phyloP scores from a whole-genome alignment of 2,797 vertebrate species.

The Parauchenoglanis ngamensis region DNA sequence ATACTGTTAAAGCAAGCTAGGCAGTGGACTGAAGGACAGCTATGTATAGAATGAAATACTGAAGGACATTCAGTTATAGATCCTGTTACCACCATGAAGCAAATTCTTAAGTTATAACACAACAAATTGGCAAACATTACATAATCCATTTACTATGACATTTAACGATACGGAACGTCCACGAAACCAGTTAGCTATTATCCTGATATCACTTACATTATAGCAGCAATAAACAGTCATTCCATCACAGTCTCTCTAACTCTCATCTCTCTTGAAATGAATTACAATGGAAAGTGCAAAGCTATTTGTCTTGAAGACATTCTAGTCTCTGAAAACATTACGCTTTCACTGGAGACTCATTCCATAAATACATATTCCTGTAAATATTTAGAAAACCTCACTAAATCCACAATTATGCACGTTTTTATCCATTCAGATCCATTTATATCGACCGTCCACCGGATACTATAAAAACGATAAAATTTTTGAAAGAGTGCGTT shows the following conservation, averaged over 20 bases:
- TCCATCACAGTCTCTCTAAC: background rate
- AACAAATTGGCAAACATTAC: background rate
- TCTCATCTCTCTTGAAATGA: background rate
- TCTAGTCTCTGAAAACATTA: background rate
- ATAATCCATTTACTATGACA: background rate
- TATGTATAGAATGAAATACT: background rate
- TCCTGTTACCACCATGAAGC: background rate
- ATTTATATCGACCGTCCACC: background rate
- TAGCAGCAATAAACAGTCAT: background rate
- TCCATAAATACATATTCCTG: background rate
- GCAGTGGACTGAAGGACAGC: background rate
- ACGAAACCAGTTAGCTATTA: background rate
- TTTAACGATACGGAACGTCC: background rate
- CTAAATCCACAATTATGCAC: background rate
- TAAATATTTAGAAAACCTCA: background rate
- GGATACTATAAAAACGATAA: background rate
- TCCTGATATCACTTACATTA: background rate
- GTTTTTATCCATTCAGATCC: background rate
- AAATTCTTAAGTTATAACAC: background rate
- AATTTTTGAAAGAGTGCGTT: background rate
- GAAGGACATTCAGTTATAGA: background rate
- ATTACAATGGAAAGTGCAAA: background rate
- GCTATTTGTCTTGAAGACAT: background rate
- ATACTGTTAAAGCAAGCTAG: background rate
- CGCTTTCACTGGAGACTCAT: background rate